Base-by-base conservation (phyloP, 2,888 invertebrate species). In the Latrodectus hesperus region DNA sequence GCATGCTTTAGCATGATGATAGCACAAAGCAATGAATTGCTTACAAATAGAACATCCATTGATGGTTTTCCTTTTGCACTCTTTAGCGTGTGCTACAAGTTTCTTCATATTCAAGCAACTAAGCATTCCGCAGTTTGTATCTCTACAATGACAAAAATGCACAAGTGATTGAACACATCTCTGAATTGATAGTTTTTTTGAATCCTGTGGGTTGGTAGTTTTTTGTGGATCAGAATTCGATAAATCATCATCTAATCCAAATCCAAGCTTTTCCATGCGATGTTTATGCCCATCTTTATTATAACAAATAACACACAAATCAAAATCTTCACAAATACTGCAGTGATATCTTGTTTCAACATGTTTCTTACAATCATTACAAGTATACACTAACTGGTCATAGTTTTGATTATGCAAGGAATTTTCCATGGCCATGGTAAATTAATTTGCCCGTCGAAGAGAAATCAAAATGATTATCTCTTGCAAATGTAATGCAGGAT, bases 21-120 rank as follows among this genome's bases (percentile, higher is more conserved):
- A 99, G 92, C 99, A 99, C 89, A 99, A 93, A 67, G 99, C 99
- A 92, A 99, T 98, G 78, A 99, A 95, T 93, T 99, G 99, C 93
- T 99, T 99, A 94, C 99, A 99, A 90, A 99, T 98, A 0, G 98
- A 98, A 93, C 99, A 99, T 90, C 97, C 98, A 91, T 98, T 65
- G 49, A 49, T 77, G 12, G 70, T 97, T 94, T 98, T 98, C 90
- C 97, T 94, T 93, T 98, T 98, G 94, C 99, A 99, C 91, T 95
- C 95, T 94, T 98, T 98, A 51, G 99, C 98, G 93, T 99, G 99
- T 89, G 96, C 95, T n/a, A 99, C 98, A 67, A 99, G 98, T 82
- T 98, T 95, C 93, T 99, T 99, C 99, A 99, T 99, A 94, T 98
- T 99, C 93, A 97, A 96, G 93, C 99, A 99, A 91, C 98, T 98